Evolutionary conservation across 2,113 vertebrate species (phyloP), one percentile per base, ranked within the genome.

Genomic region (Sander lucioperca): DNA sequence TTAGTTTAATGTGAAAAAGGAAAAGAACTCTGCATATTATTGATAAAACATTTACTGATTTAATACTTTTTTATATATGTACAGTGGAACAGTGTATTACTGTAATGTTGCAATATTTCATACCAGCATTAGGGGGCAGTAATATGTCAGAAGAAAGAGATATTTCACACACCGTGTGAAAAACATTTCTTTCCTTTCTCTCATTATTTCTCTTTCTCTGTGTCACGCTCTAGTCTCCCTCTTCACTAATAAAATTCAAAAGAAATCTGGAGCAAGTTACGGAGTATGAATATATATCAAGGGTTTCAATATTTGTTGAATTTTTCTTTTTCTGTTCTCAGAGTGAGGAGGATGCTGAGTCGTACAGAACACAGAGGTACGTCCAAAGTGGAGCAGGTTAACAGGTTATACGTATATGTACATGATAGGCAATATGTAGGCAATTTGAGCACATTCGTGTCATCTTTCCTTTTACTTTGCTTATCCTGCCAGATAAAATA

Each of bases 101-200:
- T 0, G 2, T 25, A 5, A 43, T 56, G 74, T 68, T 74, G 67
- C 68, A 83, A 75, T 86, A 58, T 51, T 25, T 54, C 2, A 16
- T 48, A 27, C 21, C 61, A 78, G 50, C 92, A 84, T 74, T 72
- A 90, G 93, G 80, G 80, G 88, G 91, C 91, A 89, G 84, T 80
- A 83, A 87, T 77, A 83, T 75, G 57, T 77, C 79, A 90, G 19
- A 78, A 82, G 54, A 79, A 19, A 18, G 5, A 33, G 5, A 33
- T 59, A 47, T 58, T 71, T 15, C 18, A 25, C 15, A n/a, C 13
- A n/a, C 43, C 14, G 21, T 64, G 1, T 72, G 25, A 59, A 73
- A 70, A 80, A 66, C 7, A 67, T 63, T 11, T 25, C 5, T 64
- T 64, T 77, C 21, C 18, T 48, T 36, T 54, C 21, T 27, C 11